These are phyloP conservation scores for Hystrix cristata DNA, from an alignment of 2,113 vertebrate species.

Conservation along the genomic window DNA sequence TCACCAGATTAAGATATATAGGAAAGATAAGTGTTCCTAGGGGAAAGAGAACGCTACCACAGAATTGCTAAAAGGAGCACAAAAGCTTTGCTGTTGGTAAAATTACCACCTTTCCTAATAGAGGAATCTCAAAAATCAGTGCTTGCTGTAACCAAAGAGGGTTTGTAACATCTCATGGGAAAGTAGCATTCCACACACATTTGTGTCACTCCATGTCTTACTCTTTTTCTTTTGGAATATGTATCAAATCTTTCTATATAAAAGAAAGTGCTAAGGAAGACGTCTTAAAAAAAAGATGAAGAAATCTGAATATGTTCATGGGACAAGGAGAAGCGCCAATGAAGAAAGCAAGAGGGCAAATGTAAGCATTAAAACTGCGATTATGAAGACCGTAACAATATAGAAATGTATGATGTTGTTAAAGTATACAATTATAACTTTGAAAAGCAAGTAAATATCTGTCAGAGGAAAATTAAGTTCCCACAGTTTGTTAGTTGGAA, in stretches of 20 bases:
- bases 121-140: background rate
- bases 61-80: background rate
- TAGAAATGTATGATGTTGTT: background rate
- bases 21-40: background rate
- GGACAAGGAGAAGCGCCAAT: background rate
- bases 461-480: background rate
- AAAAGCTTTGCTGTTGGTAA: slow-evolving; percentile 2
- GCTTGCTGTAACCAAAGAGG: background rate
- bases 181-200: background rate
- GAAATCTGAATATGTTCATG: background rate
- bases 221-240: background rate
- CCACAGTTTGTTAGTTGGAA: background rate
- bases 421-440: background rate
- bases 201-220: background rate
- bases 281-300: background rate
- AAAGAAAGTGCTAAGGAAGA: slow-evolving; percentile 27
- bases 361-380: background rate
- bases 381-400: background rate
- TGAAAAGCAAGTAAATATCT: background rate
- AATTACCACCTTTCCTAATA: background rate
- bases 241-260: slow-evolving; percentile 40
- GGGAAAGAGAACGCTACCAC: background rate
- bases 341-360: background rate
- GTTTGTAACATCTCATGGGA: background rate
- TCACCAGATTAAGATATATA: background rate